Evolutionary conservation across 2,797 vertebrate genomes (phyloP).

Genomic region (Danionella dracula): DNA sequence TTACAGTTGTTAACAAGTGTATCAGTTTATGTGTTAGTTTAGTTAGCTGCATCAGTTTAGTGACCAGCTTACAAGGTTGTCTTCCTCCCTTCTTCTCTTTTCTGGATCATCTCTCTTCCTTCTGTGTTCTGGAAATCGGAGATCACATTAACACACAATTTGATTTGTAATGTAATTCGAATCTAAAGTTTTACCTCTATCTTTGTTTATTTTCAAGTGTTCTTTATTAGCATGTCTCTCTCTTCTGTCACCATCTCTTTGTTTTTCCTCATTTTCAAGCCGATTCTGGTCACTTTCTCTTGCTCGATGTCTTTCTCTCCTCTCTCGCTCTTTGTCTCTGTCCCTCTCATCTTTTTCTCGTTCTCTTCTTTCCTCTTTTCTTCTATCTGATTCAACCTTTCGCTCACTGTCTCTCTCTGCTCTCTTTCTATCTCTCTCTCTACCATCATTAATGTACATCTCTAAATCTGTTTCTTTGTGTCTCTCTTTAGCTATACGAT

Average conservation of each 20-base stretch:
- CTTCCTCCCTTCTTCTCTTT: slow-evolving; percentile 58
- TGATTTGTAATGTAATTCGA: not conserved
- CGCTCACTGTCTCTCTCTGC: slow-evolving; percentile 35
- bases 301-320: slow-evolving; percentile 30
- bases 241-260: slow-evolving; percentile 51
- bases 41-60: no score
- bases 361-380: slow-evolving; percentile 24
- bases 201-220: slow-evolving; percentile 47
- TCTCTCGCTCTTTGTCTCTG: slow-evolving; percentile 13
- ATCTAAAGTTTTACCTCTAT: slow-evolving; percentile 61
- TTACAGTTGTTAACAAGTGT: no score
- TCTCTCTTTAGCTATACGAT: slow-evolving; percentile 41
- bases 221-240: slow-evolving; percentile 53
- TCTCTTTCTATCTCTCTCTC: slow-evolving; percentile 39
- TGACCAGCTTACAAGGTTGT: slow-evolving; percentile 56
- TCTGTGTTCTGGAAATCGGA: slow-evolving; percentile 56
- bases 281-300: slow-evolving; percentile 45
- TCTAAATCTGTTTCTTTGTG: slow-evolving; percentile 43
- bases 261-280: slow-evolving; percentile 47
- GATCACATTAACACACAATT: not conserved
- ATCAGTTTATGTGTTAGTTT: no score
- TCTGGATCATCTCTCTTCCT: slow-evolving; percentile 63
- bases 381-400: slow-evolving; percentile 24
- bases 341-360: slow-evolving; percentile 2
- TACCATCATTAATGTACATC: slow-evolving; percentile 18